phyloP scores from a whole-genome alignment of 1,140 invertebrate genomes.

The Camponotus pennsylvanicus region DNA sequence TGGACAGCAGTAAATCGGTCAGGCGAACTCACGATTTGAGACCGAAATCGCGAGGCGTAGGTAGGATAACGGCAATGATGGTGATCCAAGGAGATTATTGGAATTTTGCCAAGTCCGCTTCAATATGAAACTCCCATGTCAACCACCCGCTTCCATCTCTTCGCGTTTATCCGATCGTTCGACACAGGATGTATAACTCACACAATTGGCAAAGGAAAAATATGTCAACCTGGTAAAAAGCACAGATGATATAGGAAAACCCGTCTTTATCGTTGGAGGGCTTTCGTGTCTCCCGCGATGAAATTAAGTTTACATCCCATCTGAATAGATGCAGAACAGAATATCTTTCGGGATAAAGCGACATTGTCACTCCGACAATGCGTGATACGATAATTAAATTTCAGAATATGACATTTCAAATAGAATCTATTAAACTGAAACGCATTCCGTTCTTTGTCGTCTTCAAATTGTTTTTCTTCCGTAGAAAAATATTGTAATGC shows the following conservation, averaged over 20 bases:
- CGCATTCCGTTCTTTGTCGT: not conserved
- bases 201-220: conserved; percentile 63
- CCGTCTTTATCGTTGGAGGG: not conserved
- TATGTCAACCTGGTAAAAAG: conserved; percentile 31
- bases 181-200: conserved; percentile 67
- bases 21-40: conserved; percentile 48
- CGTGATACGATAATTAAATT: conserved; percentile 27
- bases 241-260: conserved; percentile 30
- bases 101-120: conserved; percentile 72
- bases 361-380: not conserved
- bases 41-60: conserved; percentile 46
- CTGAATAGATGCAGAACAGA: not conserved
- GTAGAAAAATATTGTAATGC: not conserved
- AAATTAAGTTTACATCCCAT: conserved; percentile 36
- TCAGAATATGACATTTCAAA: not conserved
- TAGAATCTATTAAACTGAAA: not conserved
- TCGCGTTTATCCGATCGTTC: conserved; percentile 69
- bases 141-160: conserved; percentile 61
- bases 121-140: conserved; percentile 66
- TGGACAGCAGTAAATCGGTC: conserved; percentile 59
- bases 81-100: conserved; percentile 79
- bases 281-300: not conserved
- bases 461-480: not conserved
- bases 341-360: not conserved
- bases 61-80: conserved; percentile 57